Evolutionary conservation across 2,888 invertebrate genomes (phyloP).

Genomic region (Syritta pipiens): DNA sequence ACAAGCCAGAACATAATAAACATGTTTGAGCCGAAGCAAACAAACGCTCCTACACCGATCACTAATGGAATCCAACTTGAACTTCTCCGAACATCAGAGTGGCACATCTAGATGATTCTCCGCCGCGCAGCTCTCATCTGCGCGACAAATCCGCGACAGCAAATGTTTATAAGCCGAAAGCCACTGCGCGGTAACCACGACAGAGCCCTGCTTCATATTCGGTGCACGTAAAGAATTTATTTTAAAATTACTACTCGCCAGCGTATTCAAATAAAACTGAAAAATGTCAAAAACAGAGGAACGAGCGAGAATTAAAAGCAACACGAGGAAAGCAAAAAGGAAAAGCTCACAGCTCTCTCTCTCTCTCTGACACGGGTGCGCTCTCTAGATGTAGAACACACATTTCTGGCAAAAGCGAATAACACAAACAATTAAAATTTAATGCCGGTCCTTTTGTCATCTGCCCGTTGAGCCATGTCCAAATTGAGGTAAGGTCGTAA

Average conservation of each 20-base stretch:
- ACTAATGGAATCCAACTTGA: slow-evolving; percentile 20
- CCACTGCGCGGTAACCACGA: slow-evolving; percentile 35
- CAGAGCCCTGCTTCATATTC: slow-evolving; percentile 56
- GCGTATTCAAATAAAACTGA: slow-evolving; percentile 57
- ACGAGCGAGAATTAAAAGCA: slow-evolving; percentile 49
- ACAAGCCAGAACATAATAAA: slow-evolving; percentile 22
- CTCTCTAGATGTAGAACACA: slow-evolving; percentile 69
- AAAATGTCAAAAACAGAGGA: slow-evolving; percentile 40
- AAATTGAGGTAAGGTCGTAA: slow-evolving; percentile 70
- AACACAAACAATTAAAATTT: slow-evolving; percentile 62
- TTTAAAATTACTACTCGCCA: slow-evolving; percentile 61
- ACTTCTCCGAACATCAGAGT: slow-evolving; percentile 36
- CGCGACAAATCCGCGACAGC: slow-evolving; percentile 54
- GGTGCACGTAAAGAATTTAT: slow-evolving; percentile 64
- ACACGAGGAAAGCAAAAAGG: not conserved
- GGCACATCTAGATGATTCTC: slow-evolving; percentile 56
- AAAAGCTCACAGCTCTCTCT: not conserved
- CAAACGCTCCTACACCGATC: slow-evolving; percentile 25
- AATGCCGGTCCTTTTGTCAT: slow-evolving; percentile 69
- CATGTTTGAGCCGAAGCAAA: slow-evolving; percentile 32
- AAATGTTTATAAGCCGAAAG: slow-evolving; percentile 57
- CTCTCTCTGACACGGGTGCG: slow-evolving; percentile 5
- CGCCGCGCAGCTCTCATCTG: not conserved
- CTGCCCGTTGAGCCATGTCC: slow-evolving; percentile 65
- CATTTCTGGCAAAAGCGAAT: slow-evolving; percentile 64